Base-by-base conservation (phyloP, 2,113 vertebrate genomes). In the Cottus gobio region DNA sequence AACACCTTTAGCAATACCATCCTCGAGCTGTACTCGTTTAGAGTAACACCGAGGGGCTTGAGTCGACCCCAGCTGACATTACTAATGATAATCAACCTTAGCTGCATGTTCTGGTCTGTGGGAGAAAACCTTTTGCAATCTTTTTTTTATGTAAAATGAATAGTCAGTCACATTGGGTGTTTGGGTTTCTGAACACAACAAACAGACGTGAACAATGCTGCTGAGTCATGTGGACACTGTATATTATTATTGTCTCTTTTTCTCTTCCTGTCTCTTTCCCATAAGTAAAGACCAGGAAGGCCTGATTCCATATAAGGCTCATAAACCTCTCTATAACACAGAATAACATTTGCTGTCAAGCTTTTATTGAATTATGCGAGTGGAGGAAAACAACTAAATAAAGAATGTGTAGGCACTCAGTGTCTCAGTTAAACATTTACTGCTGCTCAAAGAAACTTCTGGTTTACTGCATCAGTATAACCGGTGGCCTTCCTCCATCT, bases 281-380 rank as follows among this genome's bases (percentile, higher is more conserved):
- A 18, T 64, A 85, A 89, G 89, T 12, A 31, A 80, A 63, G 44
- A 73, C 60, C 83, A 80, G 75, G 37, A 39, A 39, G 61, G 75
- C 87, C 87, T 89, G 89, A 92, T 92, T 92, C 87, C 82, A 90
- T 90, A 90, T 90, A 71, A 85, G 66, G 77, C 65, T 63, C 83
- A 86, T 85, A 80, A 90, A 93, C 89, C 75, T 91, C 72, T 87
- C 71, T 8, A 42, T 13, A 83, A 93, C 84, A 80, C 50, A 82
- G 73, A 91, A 90, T 83, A 89, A 93, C 90, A 90, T 94, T 94
- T 93, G 88, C 87, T 91, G 87, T 90, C 91, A 89, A 84, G 75
- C 78, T 82, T 86, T 86, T 71, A 92, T 93, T 89, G 39, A 82
- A 87, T 94, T 91, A 90, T 87, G 56, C 67, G 69, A 77, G 58